Conservation (phyloP, 2,888 invertebrate genomes). For the Chrysotoxum bicinctum region DNA sequence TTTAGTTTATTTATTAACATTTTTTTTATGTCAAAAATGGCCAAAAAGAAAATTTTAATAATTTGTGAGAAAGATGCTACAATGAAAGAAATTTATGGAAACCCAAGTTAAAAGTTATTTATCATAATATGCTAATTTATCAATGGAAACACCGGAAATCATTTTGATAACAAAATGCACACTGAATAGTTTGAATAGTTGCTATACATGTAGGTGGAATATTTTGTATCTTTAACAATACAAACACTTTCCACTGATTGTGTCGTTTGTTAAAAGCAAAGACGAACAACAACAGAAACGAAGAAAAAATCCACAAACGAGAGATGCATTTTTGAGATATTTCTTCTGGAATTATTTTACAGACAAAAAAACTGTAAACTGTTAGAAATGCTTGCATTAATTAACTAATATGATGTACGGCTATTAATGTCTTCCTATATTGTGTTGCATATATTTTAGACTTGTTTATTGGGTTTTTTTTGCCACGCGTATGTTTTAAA, state of each 20-base stretch:
- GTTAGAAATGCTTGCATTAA: slow-evolving; percentile 15
- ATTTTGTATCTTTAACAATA: background rate
- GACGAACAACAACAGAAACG: background rate
- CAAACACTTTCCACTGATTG: background rate
- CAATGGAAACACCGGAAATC: background rate
- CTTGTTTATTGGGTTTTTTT: background rate
- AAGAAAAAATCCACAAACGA: background rate
- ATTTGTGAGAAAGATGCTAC: too few relatives aligned
- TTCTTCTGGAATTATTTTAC: background rate
- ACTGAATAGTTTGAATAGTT: background rate
- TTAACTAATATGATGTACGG: slow-evolving; percentile 27
- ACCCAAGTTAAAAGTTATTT: background rate
- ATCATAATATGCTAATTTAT: background rate
- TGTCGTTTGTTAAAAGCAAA: background rate
- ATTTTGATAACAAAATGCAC: background rate
- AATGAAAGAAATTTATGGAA: too few relatives aligned
- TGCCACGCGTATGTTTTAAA: background rate
- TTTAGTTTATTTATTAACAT: too few relatives aligned
- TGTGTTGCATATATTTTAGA: slow-evolving; percentile 21
- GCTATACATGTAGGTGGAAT: background rate
- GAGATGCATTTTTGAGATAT: background rate
- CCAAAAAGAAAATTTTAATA: too few relatives aligned
- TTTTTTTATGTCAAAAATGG: too few relatives aligned
- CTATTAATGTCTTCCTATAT: slow-evolving; percentile 16
- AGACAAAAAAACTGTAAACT: background rate